Conservation (phyloP, 2,797 vertebrate genomes). For the Ceyx erithaca region DNA sequence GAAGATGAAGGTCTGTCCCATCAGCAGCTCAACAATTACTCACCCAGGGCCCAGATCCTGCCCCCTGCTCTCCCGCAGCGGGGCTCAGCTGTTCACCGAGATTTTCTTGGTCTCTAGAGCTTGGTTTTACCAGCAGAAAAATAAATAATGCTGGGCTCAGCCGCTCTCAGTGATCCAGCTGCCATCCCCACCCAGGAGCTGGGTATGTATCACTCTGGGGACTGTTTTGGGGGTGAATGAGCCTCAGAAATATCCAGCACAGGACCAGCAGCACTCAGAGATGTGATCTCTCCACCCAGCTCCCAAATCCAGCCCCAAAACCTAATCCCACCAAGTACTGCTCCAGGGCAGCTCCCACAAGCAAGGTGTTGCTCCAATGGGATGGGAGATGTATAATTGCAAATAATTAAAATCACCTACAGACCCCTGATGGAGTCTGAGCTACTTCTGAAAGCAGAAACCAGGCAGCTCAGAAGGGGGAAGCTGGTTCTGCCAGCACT, state of each 20-base stretch:
- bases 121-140: neutral
- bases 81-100: neutral
- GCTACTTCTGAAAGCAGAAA: neutral
- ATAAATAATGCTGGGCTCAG: neutral
- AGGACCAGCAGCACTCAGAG: neutral
- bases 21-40: neutral
- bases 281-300: neutral
- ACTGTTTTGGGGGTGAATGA: neutral
- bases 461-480: neutral
- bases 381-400: neutral
- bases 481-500: neutral
- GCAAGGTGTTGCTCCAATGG: neutral
- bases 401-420: neutral
- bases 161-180: neutral
- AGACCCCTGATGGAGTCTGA: neutral
- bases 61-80: neutral
- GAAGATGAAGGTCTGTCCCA: neutral
- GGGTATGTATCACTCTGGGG: neutral
- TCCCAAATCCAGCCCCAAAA: neutral
- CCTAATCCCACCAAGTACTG: fast-evolving
- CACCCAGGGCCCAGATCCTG: neutral
- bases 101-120: neutral
- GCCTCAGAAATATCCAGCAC: neutral
- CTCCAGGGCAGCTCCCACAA: neutral
- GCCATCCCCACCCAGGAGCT: neutral